Evolutionary conservation across 2,113 vertebrate genomes (phyloP), one percentile per base, ranked within the genome.

Genomic region (Australoheros scitulus): DNA sequence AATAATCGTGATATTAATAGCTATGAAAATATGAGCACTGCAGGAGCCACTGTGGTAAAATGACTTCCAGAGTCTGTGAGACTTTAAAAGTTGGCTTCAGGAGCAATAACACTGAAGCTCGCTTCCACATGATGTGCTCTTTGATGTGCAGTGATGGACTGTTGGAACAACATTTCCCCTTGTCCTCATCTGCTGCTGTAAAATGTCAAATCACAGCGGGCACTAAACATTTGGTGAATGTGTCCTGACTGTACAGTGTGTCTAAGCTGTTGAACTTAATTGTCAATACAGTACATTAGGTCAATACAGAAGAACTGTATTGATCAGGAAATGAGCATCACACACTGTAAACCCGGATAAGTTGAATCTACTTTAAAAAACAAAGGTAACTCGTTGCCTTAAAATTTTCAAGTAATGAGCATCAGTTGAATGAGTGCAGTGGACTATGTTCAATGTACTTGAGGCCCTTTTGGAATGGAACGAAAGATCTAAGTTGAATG

Each of bases 1-100:
- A 84, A 91, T 91, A 91, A 88, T 88, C 81, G 56, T 83, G 89
- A 88, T 93, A 94, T 93, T 92, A 90, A 91, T 92, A 88, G 90
- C 88, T 76, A 77, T 87, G 78, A 89, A 94, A 91, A 89, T 91
- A 87, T 79, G 87, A 87, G 83, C 81, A 41, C 83, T 74, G 91
- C 65, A 68, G 87, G 89, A 91, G 82, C 79, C 65, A 59, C 41
- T 87, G 79, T 80, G 70, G 63, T 83, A 76, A 89, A 90, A 93
- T 80, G 59, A 87, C 89, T 93, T 91, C 91, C 93, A 94, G 89
- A 91, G 79, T 88, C 87, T 80, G 79, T 59, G 61, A 83, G 68
- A 87, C 74, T 86, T 90, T 83, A 61, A 88, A 52, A 68, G 64
- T 64, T 90, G 90, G 85, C 85, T 80, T 84, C 38, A 79, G 26